phyloP scores from a whole-genome alignment of 1,140 invertebrate species.

The Steinernema feltiae region DNA sequence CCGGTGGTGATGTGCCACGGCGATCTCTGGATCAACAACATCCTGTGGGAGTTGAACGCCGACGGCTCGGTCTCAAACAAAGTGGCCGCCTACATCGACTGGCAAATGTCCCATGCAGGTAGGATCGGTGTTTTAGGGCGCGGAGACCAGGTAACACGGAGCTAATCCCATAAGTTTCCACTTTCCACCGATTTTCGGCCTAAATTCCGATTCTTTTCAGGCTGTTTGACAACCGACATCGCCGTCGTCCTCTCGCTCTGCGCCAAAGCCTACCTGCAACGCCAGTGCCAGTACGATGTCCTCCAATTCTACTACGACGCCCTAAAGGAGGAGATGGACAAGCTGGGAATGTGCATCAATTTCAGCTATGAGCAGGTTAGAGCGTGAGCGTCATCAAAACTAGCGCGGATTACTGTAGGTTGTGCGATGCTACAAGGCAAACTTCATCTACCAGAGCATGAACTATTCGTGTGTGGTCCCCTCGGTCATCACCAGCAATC shows the following conservation, averaged over 20 bases:
- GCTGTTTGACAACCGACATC: conserved; percentile 14
- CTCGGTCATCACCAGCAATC: background rate
- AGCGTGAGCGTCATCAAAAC: background rate
- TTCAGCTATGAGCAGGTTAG: conserved; percentile 14
- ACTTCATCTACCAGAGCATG: conserved; percentile 13
- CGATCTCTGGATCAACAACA: conserved; percentile 22
- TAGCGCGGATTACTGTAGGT: background rate
- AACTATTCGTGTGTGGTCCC: conserved; percentile 1
- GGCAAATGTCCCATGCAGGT: conserved; percentile 17
- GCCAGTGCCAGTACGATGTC: conserved; percentile 13
- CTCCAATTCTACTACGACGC: conserved; percentile 3
- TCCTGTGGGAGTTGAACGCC: conserved; percentile 9
- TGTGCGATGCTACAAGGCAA: conserved; percentile 1
- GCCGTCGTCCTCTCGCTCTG: conserved; percentile 11
- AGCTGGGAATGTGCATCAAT: background rate
- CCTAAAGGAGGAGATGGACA: conserved; percentile 9
- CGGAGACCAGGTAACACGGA: background rate
- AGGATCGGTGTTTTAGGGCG: background rate
- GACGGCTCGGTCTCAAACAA: conserved; percentile 15
- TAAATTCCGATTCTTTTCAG: background rate
- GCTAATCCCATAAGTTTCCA: background rate
- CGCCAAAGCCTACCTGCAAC: conserved; percentile 8
- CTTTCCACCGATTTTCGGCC: background rate
- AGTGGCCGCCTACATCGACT: conserved; percentile 25
- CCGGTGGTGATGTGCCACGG: conserved; percentile 18